Conservation (phyloP, 2,113 vertebrate genomes). For the Rattus rattus region DNA sequence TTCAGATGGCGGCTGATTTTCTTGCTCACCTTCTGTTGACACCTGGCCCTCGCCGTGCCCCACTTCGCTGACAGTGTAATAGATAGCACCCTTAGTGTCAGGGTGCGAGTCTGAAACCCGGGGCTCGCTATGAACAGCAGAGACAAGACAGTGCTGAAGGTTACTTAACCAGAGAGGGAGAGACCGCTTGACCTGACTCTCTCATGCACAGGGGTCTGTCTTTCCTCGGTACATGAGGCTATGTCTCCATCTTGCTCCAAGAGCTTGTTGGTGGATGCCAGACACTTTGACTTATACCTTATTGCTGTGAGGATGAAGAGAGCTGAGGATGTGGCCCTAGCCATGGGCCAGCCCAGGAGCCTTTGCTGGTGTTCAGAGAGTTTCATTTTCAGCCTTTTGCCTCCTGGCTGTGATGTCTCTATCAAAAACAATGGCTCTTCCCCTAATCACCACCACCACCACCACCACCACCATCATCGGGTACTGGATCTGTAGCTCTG, state of each 20-base stretch:
- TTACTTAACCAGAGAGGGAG: not conserved
- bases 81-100: slow-evolving; percentile 85
- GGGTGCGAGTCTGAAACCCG: slow-evolving; percentile 82
- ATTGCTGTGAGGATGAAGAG: not conserved
- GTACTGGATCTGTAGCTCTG: too few species aligned
- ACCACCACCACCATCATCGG: not conserved
- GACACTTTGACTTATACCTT: too few species aligned
- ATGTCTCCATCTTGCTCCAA: not conserved
- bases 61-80: slow-evolving; percentile 88
- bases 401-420: not conserved
- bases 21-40: slow-evolving; percentile 92
- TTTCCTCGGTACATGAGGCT: not conserved
- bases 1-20: slow-evolving; percentile 89
- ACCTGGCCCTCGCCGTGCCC: slow-evolving; percentile 85
- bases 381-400: not conserved
- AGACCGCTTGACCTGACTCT: not conserved
- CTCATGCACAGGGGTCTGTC: not conserved
- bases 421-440: not conserved
- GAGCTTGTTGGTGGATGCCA: fast-evolving
- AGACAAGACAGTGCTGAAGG: not conserved
- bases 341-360: slow-evolving; percentile 64
- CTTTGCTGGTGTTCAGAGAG: not conserved
- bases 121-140: slow-evolving; percentile 47
- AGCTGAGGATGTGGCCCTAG: slow-evolving; percentile 52
- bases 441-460: not conserved